Evolutionary conservation across 2,113 vertebrate genomes (phyloP).

Genomic region (Nymphicus hollandicus): DNA sequence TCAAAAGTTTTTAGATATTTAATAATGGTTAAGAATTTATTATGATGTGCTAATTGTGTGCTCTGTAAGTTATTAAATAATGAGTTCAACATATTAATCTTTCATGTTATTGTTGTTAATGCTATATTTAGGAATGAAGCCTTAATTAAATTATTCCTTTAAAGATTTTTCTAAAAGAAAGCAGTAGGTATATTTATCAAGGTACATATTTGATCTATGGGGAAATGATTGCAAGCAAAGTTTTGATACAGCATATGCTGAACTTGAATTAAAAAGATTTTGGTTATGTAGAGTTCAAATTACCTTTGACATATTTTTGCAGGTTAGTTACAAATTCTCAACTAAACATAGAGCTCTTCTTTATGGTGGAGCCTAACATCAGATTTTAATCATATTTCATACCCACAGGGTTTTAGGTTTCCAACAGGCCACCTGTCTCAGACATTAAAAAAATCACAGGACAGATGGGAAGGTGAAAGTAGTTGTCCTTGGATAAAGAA

Average conservation of each 20-base stretch:
- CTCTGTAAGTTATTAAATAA: constrained; percentile 57
- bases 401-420: constrained; percentile 85
- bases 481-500: constrained; percentile 87
- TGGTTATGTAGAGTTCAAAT: constrained; percentile 69
- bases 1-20: constrained; percentile 56
- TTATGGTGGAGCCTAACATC: constrained; percentile 77
- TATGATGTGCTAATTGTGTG: constrained; percentile 59
- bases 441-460: constrained; percentile 85
- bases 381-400: constrained; percentile 89
- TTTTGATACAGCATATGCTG: constrained; percentile 67
- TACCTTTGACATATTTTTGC: constrained; percentile 73
- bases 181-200: not conserved
- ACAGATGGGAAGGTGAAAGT: constrained; percentile 90
- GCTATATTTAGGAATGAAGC: constrained; percentile 44
- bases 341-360: constrained; percentile 76
- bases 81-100: constrained; percentile 54
- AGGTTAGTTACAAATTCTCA: constrained; percentile 72
- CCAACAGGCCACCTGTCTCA: constrained; percentile 86
- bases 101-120: constrained; percentile 62
- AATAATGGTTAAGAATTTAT: constrained; percentile 58
- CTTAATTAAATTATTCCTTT: constrained; percentile 47
- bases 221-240: constrained; percentile 52
- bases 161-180: constrained; percentile 32
- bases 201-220: constrained; percentile 24
- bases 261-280: constrained; percentile 71